Base-by-base conservation (phyloP, 2,797 vertebrate genomes). In the Protonibea diacanthus region DNA sequence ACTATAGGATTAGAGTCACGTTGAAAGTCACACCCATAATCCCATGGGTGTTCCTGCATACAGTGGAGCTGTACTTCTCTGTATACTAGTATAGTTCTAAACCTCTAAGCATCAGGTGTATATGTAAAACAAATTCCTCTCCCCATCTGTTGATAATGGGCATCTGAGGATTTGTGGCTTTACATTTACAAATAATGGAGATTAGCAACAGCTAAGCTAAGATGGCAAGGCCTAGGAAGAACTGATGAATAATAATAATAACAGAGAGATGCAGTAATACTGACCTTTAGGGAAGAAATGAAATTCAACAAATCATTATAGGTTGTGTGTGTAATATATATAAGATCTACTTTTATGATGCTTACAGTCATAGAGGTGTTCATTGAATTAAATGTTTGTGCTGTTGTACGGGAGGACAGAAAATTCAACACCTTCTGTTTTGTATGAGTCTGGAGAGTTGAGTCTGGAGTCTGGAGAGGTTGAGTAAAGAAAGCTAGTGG, bases 371-470 rank as follows among this genome's bases (percentile, higher is more conserved):
- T n/a, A n/a, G n/a, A n/a, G n/a, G n/a, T n/a, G n/a, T n/a, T n/a
- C n/a, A n/a, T n/a, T n/a, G n/a, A n/a, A n/a, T n/a, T n/a, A n/a
- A n/a, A n/a, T n/a, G n/a, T n/a, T 29, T 29, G 27, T 29, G 27
- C 27, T 29, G 27, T 29, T 29, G 27, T 5, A 29, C 27, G 5
- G 29, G 29, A 29, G 29, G 29, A 29, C 29, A 29, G 6, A 29
- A 29, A 33, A 33, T 33, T 33, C 33, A 33, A 33, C 33, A 33
- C 29, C 29, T 29, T 29, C 20, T 47, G 76, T 27, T 76, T 10
- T 59, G 18, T 38, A 42, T 60, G 69, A 70, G 63, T 51, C 29
- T 58, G 11, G 10, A 78, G n/a, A n/a, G n/a, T n/a, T n/a, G n/a
- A n/a, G n/a, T n/a, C n/a, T n/a, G n/a, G n/a, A n/a, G n/a, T n/a